Evolutionary conservation across 2,797 vertebrate genomes (phyloP), one percentile per base, ranked within the genome.

Genomic region (Arvicola amphibius): DNA sequence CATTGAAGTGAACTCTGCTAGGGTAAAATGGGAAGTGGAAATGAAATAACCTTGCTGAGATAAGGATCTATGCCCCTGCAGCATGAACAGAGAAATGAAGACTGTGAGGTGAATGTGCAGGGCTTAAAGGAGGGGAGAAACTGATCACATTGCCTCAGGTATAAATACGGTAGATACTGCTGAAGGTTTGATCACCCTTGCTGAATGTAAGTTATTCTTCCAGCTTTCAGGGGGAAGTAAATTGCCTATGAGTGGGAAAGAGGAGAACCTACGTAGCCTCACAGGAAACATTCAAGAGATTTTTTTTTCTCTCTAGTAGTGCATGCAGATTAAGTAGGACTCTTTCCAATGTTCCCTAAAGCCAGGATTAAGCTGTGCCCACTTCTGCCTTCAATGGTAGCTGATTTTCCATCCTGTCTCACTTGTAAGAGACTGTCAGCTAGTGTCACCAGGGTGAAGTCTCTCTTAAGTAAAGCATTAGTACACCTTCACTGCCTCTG

Each of bases 111-210:
- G 16, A 88, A 76, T 90, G 94, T 95, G 89, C 23, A 92, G 43
- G 73, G 69, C 92, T 95, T 96, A 93, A 92, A 93, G 71, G n/a
- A 88, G 94, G 63, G 90, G 51, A 43, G 34, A 97, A 92, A 78
- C 78, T 97, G 97, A 97, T 96, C 91, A 94, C 79, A 81, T 94
- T 79, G 95, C 97, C 65, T 63, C 65, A 61, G 85, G 25, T 92
- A 98, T 98, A 98, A 98, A 98, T 98, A 98, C 96, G 98, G 96
- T 97, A 98, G 98, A 98, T 56, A 73, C 97, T 92, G 90, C 94
- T 96, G 96, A 98, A 98, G 98, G 97, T 96, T 98, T 98, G 98
- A 96, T 90, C 91, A 32, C 94, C 86, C 90, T 94, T 98, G 87
- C 67, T 97, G 94, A 91, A 95, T 98, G 97, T 97, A 98, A 94